Base-by-base conservation (phyloP, 2,888 invertebrate species). In the Psylliodes chrysocephalus region DNA sequence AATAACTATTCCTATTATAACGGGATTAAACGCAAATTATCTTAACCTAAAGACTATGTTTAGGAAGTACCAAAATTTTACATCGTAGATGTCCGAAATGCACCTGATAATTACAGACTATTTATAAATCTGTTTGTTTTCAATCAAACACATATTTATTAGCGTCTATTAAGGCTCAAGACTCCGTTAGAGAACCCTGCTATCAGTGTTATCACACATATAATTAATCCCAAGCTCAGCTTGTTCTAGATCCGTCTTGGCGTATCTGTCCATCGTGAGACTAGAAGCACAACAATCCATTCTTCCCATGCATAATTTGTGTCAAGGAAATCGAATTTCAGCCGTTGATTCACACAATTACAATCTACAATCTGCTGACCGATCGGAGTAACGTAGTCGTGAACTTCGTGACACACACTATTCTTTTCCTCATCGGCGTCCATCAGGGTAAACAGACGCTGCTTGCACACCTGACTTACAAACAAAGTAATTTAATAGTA, bases 251-350 rank as follows among this genome's bases (percentile, higher is more conserved):
- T 52, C 35, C 52, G 52, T 17, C 19, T 52, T 35, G 19, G 19
- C 35, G 7, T 52, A 52, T 52, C 38, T 38, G 38, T 33, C 33
- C 38, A 38, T 52, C 33, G 38, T 52, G 33, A 52, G 49, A 35
- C 18, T 25, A 49, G 19, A 12, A 49, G 55, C 55, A 47, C n/a
- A 61, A 40, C 33, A 56, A 56, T 47, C 35, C 59, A 59, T 59
- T 59, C 49, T 59, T 59, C 59, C 28, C 59, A 59, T 51, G 49
- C 35, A 53, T 49, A 60, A 51, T 60, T 60, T 51, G 56, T 65
- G 68, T 68, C 68, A 68, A 68, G 68, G 65, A 56, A 59, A 54
- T 64, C 57, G 47, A 57, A 56, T 60, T 33, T 28, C 44, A 62
- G n/a, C 30, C 51, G 33, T 38, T 25, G 46, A 63, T 63, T 65